These are phyloP conservation scores for Harpagoxenus sublaevis DNA, from an alignment of 2,888 invertebrate genomes.

Conservation along the genomic window DNA sequence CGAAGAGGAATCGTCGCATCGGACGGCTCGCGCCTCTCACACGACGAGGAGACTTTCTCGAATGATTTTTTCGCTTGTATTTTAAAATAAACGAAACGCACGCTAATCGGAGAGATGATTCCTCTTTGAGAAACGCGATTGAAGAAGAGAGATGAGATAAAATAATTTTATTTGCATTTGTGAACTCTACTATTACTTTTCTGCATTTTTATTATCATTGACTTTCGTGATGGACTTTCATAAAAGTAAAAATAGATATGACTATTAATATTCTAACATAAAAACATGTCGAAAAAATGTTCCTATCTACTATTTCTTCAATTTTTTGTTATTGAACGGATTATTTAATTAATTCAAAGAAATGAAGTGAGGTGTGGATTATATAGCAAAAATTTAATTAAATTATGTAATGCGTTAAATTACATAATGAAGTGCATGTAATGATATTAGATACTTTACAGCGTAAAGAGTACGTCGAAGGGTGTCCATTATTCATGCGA, in stretches of 20 bases:
- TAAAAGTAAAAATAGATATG: neutral
- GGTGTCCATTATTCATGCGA: constrained; percentile 34
- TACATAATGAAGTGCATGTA: neutral
- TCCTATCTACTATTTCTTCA: neutral
- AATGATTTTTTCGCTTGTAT: constrained; percentile 21
- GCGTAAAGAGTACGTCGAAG: constrained; percentile 6
- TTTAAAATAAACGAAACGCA: neutral
- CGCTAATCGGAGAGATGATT: neutral
- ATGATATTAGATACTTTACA: neutral
- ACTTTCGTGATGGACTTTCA: neutral
- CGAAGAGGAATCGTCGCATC: constrained; percentile 66
- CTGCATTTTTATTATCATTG: neutral
- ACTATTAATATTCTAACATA: neutral
- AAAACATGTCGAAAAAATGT: neutral
- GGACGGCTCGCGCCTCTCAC: constrained; percentile 68
- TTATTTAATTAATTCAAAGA: neutral
- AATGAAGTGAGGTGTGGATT: neutral
- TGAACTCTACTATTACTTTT: neutral
- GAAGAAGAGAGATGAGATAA: neutral
- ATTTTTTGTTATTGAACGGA: neutral
- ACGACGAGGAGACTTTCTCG: constrained; percentile 68
- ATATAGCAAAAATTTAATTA: neutral
- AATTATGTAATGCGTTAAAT: neutral
- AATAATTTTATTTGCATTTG: neutral
- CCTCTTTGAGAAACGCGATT: neutral